Conservation (phyloP, 2,113 vertebrate species). For the Geococcyx californianus region DNA sequence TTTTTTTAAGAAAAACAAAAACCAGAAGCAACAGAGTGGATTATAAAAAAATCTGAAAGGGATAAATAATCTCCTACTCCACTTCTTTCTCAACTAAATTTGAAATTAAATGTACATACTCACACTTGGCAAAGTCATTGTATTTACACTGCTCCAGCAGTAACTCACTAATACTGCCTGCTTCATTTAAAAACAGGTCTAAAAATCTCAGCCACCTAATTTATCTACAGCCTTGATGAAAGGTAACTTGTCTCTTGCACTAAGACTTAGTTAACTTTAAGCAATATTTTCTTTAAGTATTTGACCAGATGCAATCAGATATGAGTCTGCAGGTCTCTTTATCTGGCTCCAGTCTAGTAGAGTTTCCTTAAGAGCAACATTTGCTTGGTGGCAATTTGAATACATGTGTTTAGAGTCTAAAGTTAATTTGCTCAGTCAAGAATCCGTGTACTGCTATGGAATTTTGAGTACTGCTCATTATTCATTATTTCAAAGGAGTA, state of each 20-base stretch:
- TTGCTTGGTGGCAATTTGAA: neutral
- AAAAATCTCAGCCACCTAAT: neutral
- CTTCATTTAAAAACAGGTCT: neutral
- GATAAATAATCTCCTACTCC: neutral
- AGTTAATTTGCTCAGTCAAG: neutral
- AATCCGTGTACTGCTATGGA: neutral
- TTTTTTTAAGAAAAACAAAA: neutral
- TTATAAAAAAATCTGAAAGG: neutral
- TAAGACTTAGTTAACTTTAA: neutral
- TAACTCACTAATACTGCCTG: neutral
- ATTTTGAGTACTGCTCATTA: neutral
- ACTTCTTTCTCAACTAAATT: neutral
- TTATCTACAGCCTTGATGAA: neutral
- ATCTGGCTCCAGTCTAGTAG: neutral
- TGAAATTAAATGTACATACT: neutral
- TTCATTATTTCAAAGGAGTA: neutral
- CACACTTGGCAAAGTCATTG: neutral
- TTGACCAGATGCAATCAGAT: neutral
- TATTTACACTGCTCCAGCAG: neutral
- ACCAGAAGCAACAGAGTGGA: neutral
- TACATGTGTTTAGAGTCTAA: neutral
- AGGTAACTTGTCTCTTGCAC: neutral
- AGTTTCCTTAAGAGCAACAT: neutral
- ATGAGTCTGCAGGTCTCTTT: neutral
- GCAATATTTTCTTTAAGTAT: neutral